phyloP scores from a whole-genome alignment of 2,113 vertebrate genomes.

The Neoarius graeffei region DNA sequence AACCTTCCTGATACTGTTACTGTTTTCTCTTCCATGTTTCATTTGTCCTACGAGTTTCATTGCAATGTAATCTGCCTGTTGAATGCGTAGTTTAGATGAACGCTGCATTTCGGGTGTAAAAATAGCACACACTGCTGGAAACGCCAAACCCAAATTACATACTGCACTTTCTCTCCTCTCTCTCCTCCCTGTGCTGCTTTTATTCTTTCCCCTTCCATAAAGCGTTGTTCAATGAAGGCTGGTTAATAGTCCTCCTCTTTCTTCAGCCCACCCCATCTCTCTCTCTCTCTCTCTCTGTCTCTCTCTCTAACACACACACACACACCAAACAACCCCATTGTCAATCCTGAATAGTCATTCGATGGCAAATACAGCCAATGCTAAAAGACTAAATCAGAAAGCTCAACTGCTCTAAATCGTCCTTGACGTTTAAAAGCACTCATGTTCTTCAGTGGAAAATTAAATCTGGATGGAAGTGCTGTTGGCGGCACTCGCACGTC shows the following conservation, averaged over 20 bases:
- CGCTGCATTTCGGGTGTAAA: slow-evolving; percentile 1
- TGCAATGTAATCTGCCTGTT: neutral
- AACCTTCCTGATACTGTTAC: neutral
- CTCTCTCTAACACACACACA: neutral
- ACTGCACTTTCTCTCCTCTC: neutral
- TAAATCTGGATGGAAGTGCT: neutral
- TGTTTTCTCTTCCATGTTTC: neutral
- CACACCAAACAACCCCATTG: neutral
- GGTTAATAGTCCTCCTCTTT: slow-evolving; percentile 23
- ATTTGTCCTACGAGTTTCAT: neutral
- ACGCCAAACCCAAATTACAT: slow-evolving; percentile 16
- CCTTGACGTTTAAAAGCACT: neutral
- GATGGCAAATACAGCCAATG: neutral
- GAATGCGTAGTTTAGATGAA: neutral
- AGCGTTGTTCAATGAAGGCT: slow-evolving; percentile 45
- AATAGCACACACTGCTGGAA: slow-evolving; percentile 5
- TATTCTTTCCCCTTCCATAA: slow-evolving; percentile 38
- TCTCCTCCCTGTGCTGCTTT: neutral
- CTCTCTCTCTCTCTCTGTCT: slow-evolving; percentile 13
- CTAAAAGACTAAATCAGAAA: neutral
- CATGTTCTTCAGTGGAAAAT: slow-evolving; percentile 1
- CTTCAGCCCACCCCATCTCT: slow-evolving; percentile 22
- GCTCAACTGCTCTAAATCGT: neutral
- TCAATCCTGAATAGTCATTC: slow-evolving; percentile 2
- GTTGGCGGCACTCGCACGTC: neutral